Percentiles rank a stretch among this genome's conserved stretches.
These are phyloP conservation scores for Xestia ashworthii DNA, from an alignment of 2,888 invertebrate genomes.

Conservation along the genomic window DNA sequence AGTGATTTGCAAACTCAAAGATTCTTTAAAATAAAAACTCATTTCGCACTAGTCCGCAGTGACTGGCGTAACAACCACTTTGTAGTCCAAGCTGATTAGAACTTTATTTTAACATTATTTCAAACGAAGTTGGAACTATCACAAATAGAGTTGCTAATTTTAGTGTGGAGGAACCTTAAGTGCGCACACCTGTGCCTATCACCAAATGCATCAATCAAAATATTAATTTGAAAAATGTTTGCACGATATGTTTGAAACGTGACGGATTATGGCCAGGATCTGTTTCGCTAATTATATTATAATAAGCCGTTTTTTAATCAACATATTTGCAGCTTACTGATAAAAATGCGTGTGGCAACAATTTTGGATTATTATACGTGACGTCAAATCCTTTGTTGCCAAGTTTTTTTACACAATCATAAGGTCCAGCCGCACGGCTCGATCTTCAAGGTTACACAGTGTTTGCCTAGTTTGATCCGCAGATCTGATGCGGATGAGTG, in stretches of 20 bases:
- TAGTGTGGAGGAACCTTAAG: neutral
- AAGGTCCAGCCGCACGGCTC: neutral
- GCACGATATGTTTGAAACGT: neutral
- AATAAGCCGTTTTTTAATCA: conserved; percentile 3
- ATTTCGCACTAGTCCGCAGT: too few species aligned
- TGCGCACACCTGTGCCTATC: neutral
- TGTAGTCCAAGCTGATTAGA: too few species aligned
- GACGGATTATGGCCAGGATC: neutral
- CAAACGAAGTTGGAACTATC: too few species aligned
- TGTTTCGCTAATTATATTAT: conserved; percentile 1
- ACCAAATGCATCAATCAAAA: neutral
- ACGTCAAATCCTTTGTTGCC: neutral
- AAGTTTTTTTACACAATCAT: neutral
- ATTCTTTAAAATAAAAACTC: too few species aligned
- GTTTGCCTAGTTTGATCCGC: neutral
- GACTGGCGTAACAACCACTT: too few species aligned
- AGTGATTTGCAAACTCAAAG: neutral
- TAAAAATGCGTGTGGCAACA: neutral
- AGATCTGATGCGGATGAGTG: too few species aligned
- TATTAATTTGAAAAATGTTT: neutral
- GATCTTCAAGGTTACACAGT: neutral
- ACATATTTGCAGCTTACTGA: neutral
- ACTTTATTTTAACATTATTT: too few species aligned
- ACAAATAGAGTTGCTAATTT: too few species aligned
- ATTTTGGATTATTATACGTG: neutral